These are phyloP conservation scores for Timandra comae DNA, from an alignment of 2,888 invertebrate species.

Conservation along the genomic window DNA sequence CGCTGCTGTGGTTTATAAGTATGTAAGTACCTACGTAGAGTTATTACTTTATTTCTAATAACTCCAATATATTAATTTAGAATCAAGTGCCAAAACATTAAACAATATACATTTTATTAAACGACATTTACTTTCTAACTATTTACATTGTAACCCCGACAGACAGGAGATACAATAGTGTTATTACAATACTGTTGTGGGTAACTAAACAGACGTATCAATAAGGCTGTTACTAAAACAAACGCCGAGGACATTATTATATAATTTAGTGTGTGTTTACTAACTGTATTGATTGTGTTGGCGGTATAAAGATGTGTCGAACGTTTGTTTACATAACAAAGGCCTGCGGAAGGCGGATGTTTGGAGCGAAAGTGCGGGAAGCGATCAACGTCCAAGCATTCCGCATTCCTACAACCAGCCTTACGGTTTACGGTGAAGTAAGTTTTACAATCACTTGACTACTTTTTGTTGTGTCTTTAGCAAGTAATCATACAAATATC, in stretches of 20 bases:
- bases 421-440: no score
- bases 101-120: no score
- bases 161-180: neutral
- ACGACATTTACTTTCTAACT: no score
- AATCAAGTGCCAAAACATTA: no score
- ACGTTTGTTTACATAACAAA: constrained; percentile 47
- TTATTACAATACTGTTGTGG: constrained; percentile 1
- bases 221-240: constrained; percentile 28
- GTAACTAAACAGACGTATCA: constrained; percentile 7
- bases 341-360: constrained; percentile 59
- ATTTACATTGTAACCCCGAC: no score
- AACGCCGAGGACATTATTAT: constrained; percentile 22
- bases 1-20: no score
- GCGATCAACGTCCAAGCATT: constrained; percentile 42
- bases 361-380: constrained; percentile 69
- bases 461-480: no score
- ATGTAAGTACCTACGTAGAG: no score
- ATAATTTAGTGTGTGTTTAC: constrained; percentile 31
- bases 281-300: constrained; percentile 34
- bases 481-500: no score
- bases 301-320: constrained; percentile 30
- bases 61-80: no score
- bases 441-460: no score
- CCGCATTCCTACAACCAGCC: constrained; percentile 51
- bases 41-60: no score